Base-by-base conservation (phyloP, 35 echinoderm and acorn worm genomes). In the Amphiura filiformis region DNA sequence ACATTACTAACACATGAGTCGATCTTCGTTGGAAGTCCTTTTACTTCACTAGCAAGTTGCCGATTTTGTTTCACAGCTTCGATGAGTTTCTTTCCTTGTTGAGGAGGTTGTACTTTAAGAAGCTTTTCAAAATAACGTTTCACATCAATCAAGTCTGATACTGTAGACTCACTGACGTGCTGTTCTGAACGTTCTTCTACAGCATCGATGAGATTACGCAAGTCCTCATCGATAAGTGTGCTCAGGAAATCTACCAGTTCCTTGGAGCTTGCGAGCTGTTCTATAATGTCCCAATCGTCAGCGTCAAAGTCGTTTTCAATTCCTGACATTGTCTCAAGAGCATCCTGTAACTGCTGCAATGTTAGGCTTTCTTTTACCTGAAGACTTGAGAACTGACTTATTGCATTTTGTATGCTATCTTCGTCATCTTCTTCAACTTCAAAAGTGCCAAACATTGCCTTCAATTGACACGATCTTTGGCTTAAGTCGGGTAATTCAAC, bases 111-210 rank as follows among this genome's bases (percentile, higher is more conserved):
- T 13, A 87, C 57, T 75, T 57, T 75, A 31, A 86, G 84, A 75
- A 86, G 61, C 32, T 36, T 35, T 78, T 75, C 85, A 47, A 87
- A 76, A 41, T 40, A 87, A 11, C 75, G 85, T 39, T 87, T 65
- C 38, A 87, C 65, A 76, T 87, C 85, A 28, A 87, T 87, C 64
- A 87, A 65, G 39, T 87, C 76, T 38, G 85, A 87, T 18, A 87
- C 85, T 14, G 85, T 87, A 12, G 85, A 87, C 31, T 87, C 85
- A 31, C 26, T 52, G 36, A 87, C 85, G n/a, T 76, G 75, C 36
- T 65, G 75, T 76, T 78, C 84, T 20, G 84, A 87, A 26, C 65
- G 64, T 32, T 87, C 85, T 37, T 87, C 85, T 40, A 87, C 85
- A 9, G 85, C 85, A 44, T 87, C 85, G 22, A 75, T 87, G 32